phyloP scores from a whole-genome alignment of 2,113 vertebrate species.

The Paraplagusia blochii region DNA sequence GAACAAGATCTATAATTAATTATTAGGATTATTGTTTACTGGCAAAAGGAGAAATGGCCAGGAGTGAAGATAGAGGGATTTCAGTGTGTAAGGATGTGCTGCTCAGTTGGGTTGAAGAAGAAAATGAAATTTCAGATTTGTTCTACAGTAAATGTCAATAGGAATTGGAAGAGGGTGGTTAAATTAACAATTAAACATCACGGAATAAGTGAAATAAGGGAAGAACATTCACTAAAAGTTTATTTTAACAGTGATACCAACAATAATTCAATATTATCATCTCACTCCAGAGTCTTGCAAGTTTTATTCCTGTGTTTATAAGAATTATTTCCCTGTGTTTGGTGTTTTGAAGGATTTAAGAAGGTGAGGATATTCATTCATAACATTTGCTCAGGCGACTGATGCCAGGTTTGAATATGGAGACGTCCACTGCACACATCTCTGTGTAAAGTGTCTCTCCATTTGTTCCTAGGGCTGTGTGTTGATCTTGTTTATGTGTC shows the following conservation, averaged over 20 bases:
- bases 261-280: no score
- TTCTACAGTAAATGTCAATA: slow-evolving; percentile 3
- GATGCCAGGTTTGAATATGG: slow-evolving; percentile 2
- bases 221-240: no score
- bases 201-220: not conserved
- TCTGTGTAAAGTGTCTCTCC: not conserved
- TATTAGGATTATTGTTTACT: not conserved
- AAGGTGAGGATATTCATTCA: no score
- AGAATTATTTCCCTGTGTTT: no score
- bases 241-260: no score
- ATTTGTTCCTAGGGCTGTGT: not conserved
- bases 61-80: not conserved
- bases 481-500: slow-evolving; percentile 56
- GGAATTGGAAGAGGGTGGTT: slow-evolving; percentile 5
- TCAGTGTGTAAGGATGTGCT: not conserved
- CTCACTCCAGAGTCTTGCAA: no score
- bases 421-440: not conserved
- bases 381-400: no score
- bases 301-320: no score
- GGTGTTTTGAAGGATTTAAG: no score
- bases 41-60: slow-evolving; percentile 8
- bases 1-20: slow-evolving; percentile 42
- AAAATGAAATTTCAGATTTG: slow-evolving; percentile 9
- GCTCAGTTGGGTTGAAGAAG: not conserved
- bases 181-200: not conserved